Evolutionary conservation across 2,113 vertebrate genomes (phyloP), one percentile per base, ranked within the genome.

Genomic region (Percina caprodes): DNA sequence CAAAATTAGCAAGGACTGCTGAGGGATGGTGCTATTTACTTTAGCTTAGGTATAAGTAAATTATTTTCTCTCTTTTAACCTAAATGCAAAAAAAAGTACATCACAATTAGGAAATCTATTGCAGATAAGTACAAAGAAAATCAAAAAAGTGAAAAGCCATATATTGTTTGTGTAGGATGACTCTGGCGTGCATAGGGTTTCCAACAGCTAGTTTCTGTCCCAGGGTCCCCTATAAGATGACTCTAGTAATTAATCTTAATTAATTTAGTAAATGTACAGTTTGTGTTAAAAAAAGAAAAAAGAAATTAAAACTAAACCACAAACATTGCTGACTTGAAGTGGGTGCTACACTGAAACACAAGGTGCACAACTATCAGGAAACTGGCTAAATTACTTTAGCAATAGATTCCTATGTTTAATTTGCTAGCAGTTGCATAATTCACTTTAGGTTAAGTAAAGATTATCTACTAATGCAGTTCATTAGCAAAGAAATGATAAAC

Each of bases 341-440:
- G 33, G 12, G 58, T 58, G 45, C 23, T 58, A 10, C 24, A 42
- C 2, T 35, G 0, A 58, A 48, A 69, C 69, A 55, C 35, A 39
- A 61, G 26, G 2, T 2, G 2, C 68, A 56, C 19, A 6, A 16
- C 45, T 49, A n/a, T 11, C 23, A 42, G 19, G 1, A 60, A 42
- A 42, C 39, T 42, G 2, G 10, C 39, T 9, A 42, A 42, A 11
- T 42, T 42, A 42, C 39, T 42, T 42, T 42, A 42, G 39, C 39
- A 3, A 3, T 11, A 42, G 9, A 35, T n/a, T 30, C 62, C 48
- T 56, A 2, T 68, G 48, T 24, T 68, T 61, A 30, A 58, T 63
- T 56, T 84, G 18, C 65, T 16, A 56, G 30, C n/a, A 33, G 42
- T 33, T 39, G 21, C 45, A 30, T 23, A 15, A 51, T 63, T 77